phyloP scores from a whole-genome alignment of 2,797 vertebrate species.

The Alca torda region DNA sequence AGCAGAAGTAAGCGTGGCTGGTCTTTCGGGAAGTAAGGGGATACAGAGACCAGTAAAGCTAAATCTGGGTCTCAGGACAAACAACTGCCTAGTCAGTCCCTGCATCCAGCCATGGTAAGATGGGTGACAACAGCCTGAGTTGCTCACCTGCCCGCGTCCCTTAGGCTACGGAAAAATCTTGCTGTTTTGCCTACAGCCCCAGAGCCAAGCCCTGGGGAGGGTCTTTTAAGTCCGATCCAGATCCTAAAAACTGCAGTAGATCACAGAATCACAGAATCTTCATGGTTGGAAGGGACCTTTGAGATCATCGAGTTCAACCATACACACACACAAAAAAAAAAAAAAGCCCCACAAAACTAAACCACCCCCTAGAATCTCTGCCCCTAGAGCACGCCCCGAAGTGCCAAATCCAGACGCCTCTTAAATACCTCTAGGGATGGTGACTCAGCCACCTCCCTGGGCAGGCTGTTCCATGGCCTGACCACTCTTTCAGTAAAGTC shows the following conservation, averaged over 20 bases:
- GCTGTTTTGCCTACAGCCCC: background rate
- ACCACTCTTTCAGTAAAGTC: no score
- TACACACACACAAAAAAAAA: no score
- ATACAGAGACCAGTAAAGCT: background rate
- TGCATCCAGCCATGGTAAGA: background rate
- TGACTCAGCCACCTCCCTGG: no score
- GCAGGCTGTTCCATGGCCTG: no score
- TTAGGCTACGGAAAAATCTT: background rate
- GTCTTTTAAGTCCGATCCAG: background rate
- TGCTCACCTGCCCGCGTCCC: background rate
- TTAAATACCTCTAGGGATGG: no score
- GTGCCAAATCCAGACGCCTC: no score
- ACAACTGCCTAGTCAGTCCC: background rate
- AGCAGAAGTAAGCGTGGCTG: background rate
- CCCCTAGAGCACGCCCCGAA: no score
- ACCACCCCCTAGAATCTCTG: no score
- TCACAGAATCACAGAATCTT: no score
- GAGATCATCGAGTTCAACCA: no score
- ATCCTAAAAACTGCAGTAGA: background rate
- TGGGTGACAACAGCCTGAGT: fast-evolving
- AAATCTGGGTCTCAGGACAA: background rate
- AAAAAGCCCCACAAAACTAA: no score
- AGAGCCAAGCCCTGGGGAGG: background rate
- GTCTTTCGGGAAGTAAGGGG: background rate
- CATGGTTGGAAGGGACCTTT: no score